Conservation (phyloP, 1,140 invertebrate species). For the Drosophila erecta region DNA sequence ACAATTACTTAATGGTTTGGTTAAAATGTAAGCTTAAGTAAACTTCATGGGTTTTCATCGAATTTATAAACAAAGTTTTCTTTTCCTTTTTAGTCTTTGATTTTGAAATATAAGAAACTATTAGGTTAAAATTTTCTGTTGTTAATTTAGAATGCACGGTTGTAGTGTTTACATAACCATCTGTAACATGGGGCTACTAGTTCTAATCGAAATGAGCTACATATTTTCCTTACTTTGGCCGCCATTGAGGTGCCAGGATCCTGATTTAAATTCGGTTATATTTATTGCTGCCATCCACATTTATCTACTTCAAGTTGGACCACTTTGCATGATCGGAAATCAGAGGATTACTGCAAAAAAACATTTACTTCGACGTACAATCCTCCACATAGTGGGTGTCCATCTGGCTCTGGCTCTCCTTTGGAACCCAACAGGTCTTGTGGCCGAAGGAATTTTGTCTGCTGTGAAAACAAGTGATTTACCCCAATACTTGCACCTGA, state of each 20-base stretch:
- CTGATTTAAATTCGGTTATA: neutral
- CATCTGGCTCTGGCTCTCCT: neutral
- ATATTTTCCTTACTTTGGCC: neutral
- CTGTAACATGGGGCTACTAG: neutral
- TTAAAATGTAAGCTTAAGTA: neutral
- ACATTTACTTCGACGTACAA: too few species aligned
- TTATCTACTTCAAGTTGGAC: neutral
- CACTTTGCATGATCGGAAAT: neutral
- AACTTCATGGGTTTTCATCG: too few species aligned
- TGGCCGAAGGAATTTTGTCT: neutral
- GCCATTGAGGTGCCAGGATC: neutral
- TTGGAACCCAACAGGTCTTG: neutral
- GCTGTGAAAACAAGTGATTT: neutral
- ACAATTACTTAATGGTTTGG: neutral
- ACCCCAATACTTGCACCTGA: neutral
- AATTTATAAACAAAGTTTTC: neutral
- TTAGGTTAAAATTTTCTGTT: neutral
- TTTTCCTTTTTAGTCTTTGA: neutral
- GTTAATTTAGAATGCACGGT: neutral
- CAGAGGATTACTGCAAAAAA: neutral
- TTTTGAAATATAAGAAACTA: too few species aligned
- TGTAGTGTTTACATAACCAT: too few species aligned
- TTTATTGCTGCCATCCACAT: neutral
- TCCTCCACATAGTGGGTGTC: neutral
- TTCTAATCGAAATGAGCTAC: neutral